Base-by-base conservation (phyloP, 1,140 invertebrate genomes). In the Microplitis mediator region DNA sequence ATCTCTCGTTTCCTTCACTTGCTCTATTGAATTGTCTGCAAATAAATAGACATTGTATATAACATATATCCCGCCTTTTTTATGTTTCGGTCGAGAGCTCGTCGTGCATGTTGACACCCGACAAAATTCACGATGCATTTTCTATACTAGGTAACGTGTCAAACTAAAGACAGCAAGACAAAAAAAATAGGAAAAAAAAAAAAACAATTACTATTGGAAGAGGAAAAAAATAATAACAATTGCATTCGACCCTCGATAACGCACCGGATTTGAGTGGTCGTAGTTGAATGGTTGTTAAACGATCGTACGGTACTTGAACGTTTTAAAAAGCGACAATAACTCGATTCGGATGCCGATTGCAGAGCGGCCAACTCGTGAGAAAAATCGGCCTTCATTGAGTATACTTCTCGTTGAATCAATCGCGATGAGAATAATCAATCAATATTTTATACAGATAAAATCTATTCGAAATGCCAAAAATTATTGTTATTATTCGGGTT, bases 21-120 rank as follows among this genome's bases (percentile, higher is more conserved):
- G 50, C 74, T 36, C 62, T 72, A 69, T 74, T 72, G 74, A 77
- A 72, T 76, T 76, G 74, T 72, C 76, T 39, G 73, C 72, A 71
- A 67, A 77, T 77, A 77, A 77, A 77, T 76, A 77, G 69, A 77
- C 72, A 76, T 74, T 77, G 71, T 77, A 76, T 74, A 76, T 77
- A 76, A 65, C 71, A 66, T 39, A 45, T 45, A 63, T 34, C 54
- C 76, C 76, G 76, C 76, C 76, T 72, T 74, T 77, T 77, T 74
- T 77, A 63, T 69, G 76, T 77, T 54, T 34, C 34, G 35, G 35
- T 11, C 14, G 35, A 45, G 16, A 16, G 36, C 50, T 54, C 32
- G 62, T 56, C 56, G 61, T 14, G 5, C 52, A 62, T 51, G 65
- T 45, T 45, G 62, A 52, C 56, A 23, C 16, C 54, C 36, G 50